Base-by-base conservation (phyloP, 2,888 invertebrate species). In the Ornithoptera alexandrae region DNA sequence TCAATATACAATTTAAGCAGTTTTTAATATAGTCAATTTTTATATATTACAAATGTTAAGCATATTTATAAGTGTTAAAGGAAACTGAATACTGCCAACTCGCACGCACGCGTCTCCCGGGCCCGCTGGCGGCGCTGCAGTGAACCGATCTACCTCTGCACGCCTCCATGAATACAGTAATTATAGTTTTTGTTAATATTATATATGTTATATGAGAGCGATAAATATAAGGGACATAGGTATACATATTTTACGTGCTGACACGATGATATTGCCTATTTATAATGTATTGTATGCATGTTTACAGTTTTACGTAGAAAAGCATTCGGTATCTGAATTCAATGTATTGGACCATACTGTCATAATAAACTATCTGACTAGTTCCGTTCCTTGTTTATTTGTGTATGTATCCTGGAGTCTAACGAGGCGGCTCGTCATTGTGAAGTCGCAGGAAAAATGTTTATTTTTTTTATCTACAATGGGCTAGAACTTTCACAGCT, bases 361-460 rank as follows among this genome's bases (percentile, higher is more conserved):
- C 86, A 83, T 88, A 89, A 88, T 89, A 87, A 86, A 89, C 85
- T 87, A 89, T 87, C 88, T 89, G 89, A 88, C 86, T 90, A 89
- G 86, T 83, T 79, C 72, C 18, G 72, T 65, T 68, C 66, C 64
- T 69, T 74, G 72, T 64, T 68, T 72, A 56, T 22, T 67, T 57
- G 12, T 46, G 12, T 46, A 30, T 22, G 39, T 42, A 42, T 42
- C 42, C 42, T 12, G 2, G 42, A 10, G 8, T 1, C 42, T 42
- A 42, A 42, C 12, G 10, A 8, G 42, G 10, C 42, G 42, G 42
- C 2, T 8, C 2, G 2, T 0, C 42, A 42, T 12, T 42, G 22
- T 22, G 22, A 22, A 22, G 22, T 22, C 22, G 1, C 1, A 22
- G n/a, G n/a, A n/a, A n/a, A n/a, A n/a, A 4, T 24, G 24, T 24